Evolutionary conservation across 2,113 vertebrate genomes (phyloP), one percentile per base, ranked within the genome.

Genomic region (Tragelaphus strepsiceros): DNA sequence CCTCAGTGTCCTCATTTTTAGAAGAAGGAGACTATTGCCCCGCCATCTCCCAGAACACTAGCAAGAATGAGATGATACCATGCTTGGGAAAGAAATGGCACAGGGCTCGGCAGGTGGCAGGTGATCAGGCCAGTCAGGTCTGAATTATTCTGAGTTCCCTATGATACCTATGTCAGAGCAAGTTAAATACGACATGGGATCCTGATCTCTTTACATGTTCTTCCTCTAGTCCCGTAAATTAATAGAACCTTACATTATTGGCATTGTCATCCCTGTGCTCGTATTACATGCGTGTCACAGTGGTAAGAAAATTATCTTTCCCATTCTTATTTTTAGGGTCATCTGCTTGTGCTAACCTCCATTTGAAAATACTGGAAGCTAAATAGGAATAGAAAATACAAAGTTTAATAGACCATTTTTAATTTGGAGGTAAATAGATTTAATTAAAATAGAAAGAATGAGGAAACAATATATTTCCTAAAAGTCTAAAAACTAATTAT

Each of bases 261-360:
- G 49, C 26, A 32, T 91, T 95, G 39, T 92, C n/a, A 54, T 49
- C 8, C 16, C 22, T 80, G 1, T 62, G 10, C 82, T 84, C 81
- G 1, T 81, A 78, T 95, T 92, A 58, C 59, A 22, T 74, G 26
- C 26, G 22, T 77, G 53, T 96, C 51, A 56, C n/a, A 82, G 30
- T 62, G 12, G 49, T 86, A 22, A 88, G 83, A 90, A 74, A 85
- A 49, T 24, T n/a, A 49, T 35, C 58, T 94, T 92, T 94, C 30
- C 43, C 59, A 59, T 85, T 71, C 61, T 92, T 94, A 64, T 89
- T 86, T 95, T 97, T 84, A 81, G 95, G 58, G 94, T 87, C 92
- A 97, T 97, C 96, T 97, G 93, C 95, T 96, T 95, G 51, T 39
- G 94, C 98, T 97, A 98, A 98, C 96, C 97, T 96, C 94, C 53